Evolutionary conservation across 2,113 vertebrate species (phyloP), one percentile per base, ranked within the genome.

Genomic region (Archocentrus centrarchus): DNA sequence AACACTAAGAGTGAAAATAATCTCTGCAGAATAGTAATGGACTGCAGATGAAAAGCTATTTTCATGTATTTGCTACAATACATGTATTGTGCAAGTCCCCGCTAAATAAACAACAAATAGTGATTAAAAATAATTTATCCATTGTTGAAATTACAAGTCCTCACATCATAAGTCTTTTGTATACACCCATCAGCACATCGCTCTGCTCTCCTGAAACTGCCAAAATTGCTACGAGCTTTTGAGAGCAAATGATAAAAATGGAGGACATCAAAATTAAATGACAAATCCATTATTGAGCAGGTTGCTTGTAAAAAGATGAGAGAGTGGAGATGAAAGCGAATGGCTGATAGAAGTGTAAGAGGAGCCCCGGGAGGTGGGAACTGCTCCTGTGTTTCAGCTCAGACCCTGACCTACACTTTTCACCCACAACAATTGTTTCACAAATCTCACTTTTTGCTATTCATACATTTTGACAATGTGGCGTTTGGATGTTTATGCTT

Each of bases 261-360:
- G 39, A 63, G 60, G 44, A 50, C 80, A 89, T 90, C 63, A 84
- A 91, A 90, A 87, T 91, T 44, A 88, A 92, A 93, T 77, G 85
- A 88, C 82, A 53, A 68, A 91, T 93, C 76, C 73, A 91, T 92
- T 87, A 92, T 85, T 92, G 87, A 91, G 85, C 68, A 78, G 81
- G 83, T 79, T 88, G 78, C 82, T 61, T 75, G 18, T 81, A 63
- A 82, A 87, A 75, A 88, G 86, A 87, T 66, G 63, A 90, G 77
- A 81, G 84, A 66, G 58, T 27, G n/a, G 27, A 87, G 88, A 90
- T 92, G 79, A 92, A 91, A 92, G 91, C 53, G 79, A 86, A 89
- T 85, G 77, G 80, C 24, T 85, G 85, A 90, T 76, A 78, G 61
- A 87, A 55, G 84, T 47, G 44, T 68, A 47, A 80, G 78, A 86